Conservation (phyloP, 2,797 vertebrate species). For the Podargus strigoides region DNA sequence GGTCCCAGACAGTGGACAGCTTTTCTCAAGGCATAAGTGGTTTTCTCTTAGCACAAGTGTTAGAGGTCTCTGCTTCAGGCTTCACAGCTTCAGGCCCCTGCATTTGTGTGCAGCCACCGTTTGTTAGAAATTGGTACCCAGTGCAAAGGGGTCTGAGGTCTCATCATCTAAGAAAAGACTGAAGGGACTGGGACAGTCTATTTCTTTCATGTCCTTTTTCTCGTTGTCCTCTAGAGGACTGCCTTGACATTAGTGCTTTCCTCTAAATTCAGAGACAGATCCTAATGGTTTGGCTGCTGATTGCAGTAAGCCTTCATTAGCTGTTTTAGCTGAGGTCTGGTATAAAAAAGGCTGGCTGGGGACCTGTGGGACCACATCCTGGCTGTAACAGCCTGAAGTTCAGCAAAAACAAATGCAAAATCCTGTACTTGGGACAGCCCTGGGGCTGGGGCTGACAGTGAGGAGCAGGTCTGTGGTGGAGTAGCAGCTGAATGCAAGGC, state of each 20-base stretch:
- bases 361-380: neutral
- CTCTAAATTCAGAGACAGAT: neutral
- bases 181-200: neutral
- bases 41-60: neutral
- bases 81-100: neutral
- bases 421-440: neutral
- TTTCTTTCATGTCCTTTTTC: neutral
- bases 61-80: neutral
- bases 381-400: neutral
- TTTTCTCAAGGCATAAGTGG: rapidly evolving
- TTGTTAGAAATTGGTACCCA: neutral
- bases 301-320: neutral
- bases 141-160: neutral
- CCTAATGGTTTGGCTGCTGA: neutral
- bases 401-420: neutral
- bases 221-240: neutral
- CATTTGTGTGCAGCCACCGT: neutral
- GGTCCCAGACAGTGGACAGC: neutral
- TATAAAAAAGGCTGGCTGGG: neutral
- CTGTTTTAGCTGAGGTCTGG: neutral
- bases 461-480: neutral
- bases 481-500: neutral
- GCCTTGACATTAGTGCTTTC: neutral
- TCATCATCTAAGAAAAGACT: neutral
- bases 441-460: neutral